Evolutionary conservation across 2,113 vertebrate species (phyloP), one percentile per base, ranked within the genome.

Genomic region (Bujurquina vittata): DNA sequence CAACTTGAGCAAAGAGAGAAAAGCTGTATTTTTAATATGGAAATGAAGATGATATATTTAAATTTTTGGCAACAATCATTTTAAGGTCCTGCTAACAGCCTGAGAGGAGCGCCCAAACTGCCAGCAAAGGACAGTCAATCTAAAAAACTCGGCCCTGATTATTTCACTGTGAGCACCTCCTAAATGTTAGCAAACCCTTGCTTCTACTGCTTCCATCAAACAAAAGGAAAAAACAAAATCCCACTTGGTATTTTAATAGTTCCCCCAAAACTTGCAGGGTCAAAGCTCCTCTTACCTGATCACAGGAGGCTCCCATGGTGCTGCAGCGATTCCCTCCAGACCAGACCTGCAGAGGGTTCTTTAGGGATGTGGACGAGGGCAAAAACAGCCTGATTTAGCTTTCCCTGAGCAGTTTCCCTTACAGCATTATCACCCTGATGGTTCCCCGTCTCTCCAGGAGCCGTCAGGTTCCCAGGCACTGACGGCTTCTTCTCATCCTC

Each of bases 271-370:
- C 29, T 29, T 54, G 57, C 54, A 65, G 22, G 20, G 7, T 40
- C n/a, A 17, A 56, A 77, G 10, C 33, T 22, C 18, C 22, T 54
- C 92, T 87, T 89, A 96, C 92, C 89, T 94, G 93, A 79, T 55
- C 35, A 65, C 62, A 85, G 83, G 86, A 90, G 79, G 87, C 61
- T 49, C 78, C 75, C 65, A 91, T 95, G 88, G 52, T 92, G 90
- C 84, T 77, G 79, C 79, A 75, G 22, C 29, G 29, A 72, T 74
- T 86, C 83, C 75, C 73, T 56, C 75, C 6, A 63, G 22, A 75
- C 75, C 54, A 62, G 73, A 85, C 3, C 78, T 33, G 43, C 54
- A 61, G 37, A 33, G 54, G 57, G 79, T 15, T 20, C 67, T 20
- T 61, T 61, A 49, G 78, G 29, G 65, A 65, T 15, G 17, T 56